These are phyloP conservation scores for Noctua comes DNA, from an alignment of 2,888 invertebrate species.

Conservation along the genomic window DNA sequence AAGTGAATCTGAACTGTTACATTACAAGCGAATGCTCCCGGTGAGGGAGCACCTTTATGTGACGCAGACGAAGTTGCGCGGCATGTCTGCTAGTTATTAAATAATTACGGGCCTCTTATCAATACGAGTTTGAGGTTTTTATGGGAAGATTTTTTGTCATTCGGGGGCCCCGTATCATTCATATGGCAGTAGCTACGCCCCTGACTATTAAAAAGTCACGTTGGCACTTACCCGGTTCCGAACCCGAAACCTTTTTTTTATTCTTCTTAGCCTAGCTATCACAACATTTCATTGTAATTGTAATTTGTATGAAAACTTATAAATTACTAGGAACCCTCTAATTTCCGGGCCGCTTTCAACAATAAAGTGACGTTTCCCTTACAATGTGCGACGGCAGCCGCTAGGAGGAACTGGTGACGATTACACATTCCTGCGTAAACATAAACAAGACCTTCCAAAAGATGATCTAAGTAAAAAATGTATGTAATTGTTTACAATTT, in stretches of 20 bases:
- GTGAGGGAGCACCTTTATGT: too few relatives aligned
- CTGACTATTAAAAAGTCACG: not conserved
- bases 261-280: not conserved
- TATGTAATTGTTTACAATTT: slow-evolving; percentile 66
- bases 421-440: slow-evolving; percentile 7
- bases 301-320: not conserved
- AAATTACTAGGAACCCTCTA: not conserved
- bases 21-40: too few relatives aligned
- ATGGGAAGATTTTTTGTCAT: too few relatives aligned
- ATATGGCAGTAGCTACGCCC: too few relatives aligned
- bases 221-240: not conserved
- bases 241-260: not conserved
- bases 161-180: too few relatives aligned
- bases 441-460: not conserved
- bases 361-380: slow-evolving; percentile 3
- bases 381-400: not conserved
- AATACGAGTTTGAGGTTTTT: too few relatives aligned
- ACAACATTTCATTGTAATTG: not conserved
- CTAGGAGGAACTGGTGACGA: not conserved
- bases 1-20: too few relatives aligned
- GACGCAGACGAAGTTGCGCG: too few relatives aligned
- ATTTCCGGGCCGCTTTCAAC: not conserved
- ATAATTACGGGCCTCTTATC: too few relatives aligned
- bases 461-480: slow-evolving; percentile 26
- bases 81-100: too few relatives aligned